These are phyloP conservation scores for Chelonus formosanus DNA, from an alignment of 2,888 invertebrate species.

Conservation along the genomic window DNA sequence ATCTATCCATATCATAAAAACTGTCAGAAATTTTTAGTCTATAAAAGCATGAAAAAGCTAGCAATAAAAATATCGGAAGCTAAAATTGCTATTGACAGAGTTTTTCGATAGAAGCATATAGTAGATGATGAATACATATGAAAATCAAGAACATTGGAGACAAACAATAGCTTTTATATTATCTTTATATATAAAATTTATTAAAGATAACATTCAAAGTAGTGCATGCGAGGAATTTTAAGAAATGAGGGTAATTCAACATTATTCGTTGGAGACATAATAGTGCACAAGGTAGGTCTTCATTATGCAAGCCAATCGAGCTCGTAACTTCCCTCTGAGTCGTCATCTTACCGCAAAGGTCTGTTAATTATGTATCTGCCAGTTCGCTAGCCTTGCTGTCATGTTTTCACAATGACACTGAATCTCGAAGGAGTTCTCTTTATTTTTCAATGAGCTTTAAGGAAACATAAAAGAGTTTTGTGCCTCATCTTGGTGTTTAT, in stretches of 20 bases:
- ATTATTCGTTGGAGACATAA: constrained; percentile 12
- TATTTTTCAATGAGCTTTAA: neutral
- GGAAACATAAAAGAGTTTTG: too few relatives aligned
- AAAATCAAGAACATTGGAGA: too few relatives aligned
- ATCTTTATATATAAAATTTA: too few relatives aligned
- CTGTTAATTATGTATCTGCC: constrained; percentile 34
- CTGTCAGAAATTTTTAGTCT: too few relatives aligned
- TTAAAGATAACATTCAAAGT: neutral
- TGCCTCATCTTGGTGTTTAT: too few relatives aligned
- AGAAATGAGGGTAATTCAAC: constrained; percentile 18
- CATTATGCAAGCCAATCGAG: constrained; percentile 36
- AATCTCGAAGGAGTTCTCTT: neutral
- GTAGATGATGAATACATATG: too few relatives aligned
- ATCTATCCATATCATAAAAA: too few relatives aligned
- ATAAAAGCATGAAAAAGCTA: too few relatives aligned
- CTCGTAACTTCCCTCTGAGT: constrained; percentile 1
- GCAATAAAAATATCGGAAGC: neutral
- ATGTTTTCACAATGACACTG: neutral
- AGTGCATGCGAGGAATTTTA: neutral
- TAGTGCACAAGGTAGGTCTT: constrained; percentile 18
- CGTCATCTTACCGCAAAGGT: constrained; percentile 27
- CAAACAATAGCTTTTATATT: too few relatives aligned
- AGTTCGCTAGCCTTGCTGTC: constrained; percentile 8
- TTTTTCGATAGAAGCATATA: too few relatives aligned
- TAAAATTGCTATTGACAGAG: too few relatives aligned